Evolutionary conservation across 2,888 invertebrate genomes (phyloP).

Genomic region (Sarcophaga variegata): DNA sequence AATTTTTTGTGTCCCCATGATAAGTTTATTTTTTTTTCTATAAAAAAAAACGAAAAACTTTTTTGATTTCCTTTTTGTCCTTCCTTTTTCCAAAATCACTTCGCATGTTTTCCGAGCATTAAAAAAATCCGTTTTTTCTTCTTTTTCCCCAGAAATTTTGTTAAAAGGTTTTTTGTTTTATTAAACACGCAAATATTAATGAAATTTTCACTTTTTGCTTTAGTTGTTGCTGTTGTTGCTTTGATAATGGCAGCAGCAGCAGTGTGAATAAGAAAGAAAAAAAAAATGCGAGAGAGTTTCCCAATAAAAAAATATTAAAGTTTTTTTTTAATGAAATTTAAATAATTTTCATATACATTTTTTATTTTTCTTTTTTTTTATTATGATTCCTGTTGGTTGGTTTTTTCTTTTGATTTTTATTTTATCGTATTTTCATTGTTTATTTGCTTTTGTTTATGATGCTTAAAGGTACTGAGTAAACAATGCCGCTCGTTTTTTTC

Average conservation of each 20-base stretch:
- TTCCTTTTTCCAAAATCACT: background rate
- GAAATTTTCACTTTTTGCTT: constrained; percentile 29
- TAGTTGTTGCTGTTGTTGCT: too few species aligned
- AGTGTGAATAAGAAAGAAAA: too few species aligned
- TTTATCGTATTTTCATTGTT: background rate
- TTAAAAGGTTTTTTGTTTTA: constrained; percentile 17
- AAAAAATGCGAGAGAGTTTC: too few species aligned
- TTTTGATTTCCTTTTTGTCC: constrained; percentile 6
- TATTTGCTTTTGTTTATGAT: background rate
- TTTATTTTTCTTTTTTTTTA: too few species aligned
- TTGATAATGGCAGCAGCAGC: too few species aligned
- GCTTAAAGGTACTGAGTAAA: background rate
- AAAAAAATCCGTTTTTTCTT: constrained; percentile 9
- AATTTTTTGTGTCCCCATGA: too few species aligned
- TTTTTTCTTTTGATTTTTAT: too few species aligned
- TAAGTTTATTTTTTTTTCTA: background rate
- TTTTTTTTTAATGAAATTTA: too few species aligned
- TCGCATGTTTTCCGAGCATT: constrained; percentile 45
- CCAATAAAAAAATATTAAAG: too few species aligned
- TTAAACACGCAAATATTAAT: constrained; percentile 60
- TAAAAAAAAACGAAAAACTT: constrained; percentile 5
- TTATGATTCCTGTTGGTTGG: too few species aligned
- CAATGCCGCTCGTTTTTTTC: background rate
- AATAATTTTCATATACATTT: too few species aligned
- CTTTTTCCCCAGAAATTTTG: constrained; percentile 37